phyloP scores from a whole-genome alignment of 2,113 vertebrate species.

The Pollimyrus isidori region DNA sequence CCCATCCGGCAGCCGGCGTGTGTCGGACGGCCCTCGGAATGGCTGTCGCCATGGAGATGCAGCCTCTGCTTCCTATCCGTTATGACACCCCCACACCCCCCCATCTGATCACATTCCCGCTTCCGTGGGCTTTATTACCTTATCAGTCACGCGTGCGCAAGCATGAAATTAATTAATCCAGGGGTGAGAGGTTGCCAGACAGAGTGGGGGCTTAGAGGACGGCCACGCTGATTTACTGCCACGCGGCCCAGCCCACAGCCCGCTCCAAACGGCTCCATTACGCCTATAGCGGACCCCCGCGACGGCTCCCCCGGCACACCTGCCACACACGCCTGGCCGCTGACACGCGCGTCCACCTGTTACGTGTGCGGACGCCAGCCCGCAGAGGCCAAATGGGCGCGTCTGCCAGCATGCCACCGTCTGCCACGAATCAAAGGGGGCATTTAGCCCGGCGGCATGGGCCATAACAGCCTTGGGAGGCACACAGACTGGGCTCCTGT shows the following conservation, averaged over 20 bases:
- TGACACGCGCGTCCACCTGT: background rate
- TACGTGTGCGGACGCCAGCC: background rate
- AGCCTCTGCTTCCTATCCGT: background rate
- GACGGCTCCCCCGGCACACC: constrained; percentile 43
- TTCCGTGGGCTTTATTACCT: constrained; percentile 41
- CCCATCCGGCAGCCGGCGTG: constrained; percentile 17
- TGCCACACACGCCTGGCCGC: constrained; percentile 12
- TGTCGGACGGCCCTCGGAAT: constrained; percentile 1
- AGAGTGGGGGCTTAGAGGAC: background rate
- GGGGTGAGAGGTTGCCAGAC: background rate
- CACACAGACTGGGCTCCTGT: background rate
- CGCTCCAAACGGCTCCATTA: constrained; percentile 55
- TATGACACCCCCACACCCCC: background rate
- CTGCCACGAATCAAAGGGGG: background rate
- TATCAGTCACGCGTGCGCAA: constrained; percentile 48
- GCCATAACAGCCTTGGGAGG: background rate
- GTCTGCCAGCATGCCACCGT: background rate
- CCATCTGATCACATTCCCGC: constrained; percentile 23
- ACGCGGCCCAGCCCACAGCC: constrained; percentile 55
- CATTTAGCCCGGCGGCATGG: background rate
- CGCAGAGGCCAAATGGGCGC: background rate
- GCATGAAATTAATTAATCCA: constrained; percentile 52
- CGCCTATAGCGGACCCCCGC: constrained; percentile 32
- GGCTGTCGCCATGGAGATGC: background rate
- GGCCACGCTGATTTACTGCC: constrained; percentile 51